Evolutionary conservation across 1,140 invertebrate genomes (phyloP).

Genomic region (Sinonovacula constricta): DNA sequence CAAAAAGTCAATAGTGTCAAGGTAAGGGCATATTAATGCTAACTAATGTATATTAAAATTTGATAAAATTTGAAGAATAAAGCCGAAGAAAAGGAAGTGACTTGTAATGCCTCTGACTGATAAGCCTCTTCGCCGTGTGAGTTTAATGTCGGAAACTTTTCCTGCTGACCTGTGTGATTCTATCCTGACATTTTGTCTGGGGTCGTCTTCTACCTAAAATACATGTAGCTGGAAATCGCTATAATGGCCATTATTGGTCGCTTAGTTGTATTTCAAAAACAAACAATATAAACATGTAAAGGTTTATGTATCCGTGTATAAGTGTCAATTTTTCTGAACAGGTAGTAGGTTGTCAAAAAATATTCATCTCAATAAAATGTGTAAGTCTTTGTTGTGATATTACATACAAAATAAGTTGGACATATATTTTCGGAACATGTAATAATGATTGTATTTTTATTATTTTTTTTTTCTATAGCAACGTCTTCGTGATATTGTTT

Average conservation of each 20-base stretch:
- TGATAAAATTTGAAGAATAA: too few species aligned
- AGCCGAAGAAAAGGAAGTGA: background rate
- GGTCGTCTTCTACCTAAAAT: background rate
- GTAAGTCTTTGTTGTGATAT: background rate
- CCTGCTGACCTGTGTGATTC: background rate
- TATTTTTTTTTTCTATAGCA: too few species aligned
- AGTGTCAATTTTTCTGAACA: background rate
- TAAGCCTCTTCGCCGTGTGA: background rate
- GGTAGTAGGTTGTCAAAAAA: background rate
- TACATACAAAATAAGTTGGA: background rate
- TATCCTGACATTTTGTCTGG: background rate
- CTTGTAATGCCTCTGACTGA: background rate
- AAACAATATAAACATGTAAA: too few species aligned
- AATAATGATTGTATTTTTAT: background rate
- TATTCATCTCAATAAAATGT: background rate
- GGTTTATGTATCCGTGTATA: background rate
- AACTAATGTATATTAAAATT: too few species aligned
- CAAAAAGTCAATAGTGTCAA: constrained; percentile 13
- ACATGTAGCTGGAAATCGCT: too few species aligned
- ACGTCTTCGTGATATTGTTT: constrained; percentile 31
- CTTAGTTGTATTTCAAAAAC: too few species aligned
- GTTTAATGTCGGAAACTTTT: background rate
- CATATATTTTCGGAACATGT: background rate
- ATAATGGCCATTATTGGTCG: too few species aligned
- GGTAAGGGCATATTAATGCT: too few species aligned